These are phyloP conservation scores for Mizuhopecten yessoensis DNA, from an alignment of 1,140 invertebrate species.

Conservation along the genomic window DNA sequence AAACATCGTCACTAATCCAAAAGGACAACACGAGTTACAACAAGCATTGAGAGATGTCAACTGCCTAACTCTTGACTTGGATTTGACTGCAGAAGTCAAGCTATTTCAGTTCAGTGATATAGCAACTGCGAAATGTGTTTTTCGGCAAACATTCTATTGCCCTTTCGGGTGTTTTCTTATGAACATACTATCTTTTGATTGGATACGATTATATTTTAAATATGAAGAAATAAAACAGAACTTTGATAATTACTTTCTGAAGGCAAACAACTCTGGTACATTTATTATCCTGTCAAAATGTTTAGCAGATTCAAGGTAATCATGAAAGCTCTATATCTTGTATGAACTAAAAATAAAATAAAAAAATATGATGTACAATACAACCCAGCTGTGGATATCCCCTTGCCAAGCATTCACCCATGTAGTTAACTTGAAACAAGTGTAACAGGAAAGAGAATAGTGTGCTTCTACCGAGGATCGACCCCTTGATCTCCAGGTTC, in stretches of 20 bases:
- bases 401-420: too few relatives aligned
- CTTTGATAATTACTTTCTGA: conserved; percentile 55
- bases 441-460: too few relatives aligned
- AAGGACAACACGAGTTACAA: neutral
- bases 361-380: too few relatives aligned
- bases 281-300: conserved; percentile 48
- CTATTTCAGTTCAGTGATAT: neutral
- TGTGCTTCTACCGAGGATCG: too few relatives aligned
- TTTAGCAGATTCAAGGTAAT: conserved; percentile 49
- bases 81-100: neutral
- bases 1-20: conserved; percentile 34
- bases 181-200: conserved; percentile 42
- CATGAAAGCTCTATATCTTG: too few relatives aligned
- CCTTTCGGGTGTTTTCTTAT: conserved; percentile 50
- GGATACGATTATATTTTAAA: conserved; percentile 43
- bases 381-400: too few relatives aligned
- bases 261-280: conserved; percentile 49
- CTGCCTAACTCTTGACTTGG: neutral
- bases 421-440: too few relatives aligned
- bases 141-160: conserved; percentile 54
- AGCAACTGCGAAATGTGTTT: conserved; percentile 41
- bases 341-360: too few relatives aligned
- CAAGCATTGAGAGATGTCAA: conserved; percentile 17
- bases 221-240: conserved; percentile 51
- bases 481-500: too few relatives aligned